These are phyloP conservation scores for Dendroctonus ponderosae DNA, from an alignment of 1,140 invertebrate species.

Conservation along the genomic window DNA sequence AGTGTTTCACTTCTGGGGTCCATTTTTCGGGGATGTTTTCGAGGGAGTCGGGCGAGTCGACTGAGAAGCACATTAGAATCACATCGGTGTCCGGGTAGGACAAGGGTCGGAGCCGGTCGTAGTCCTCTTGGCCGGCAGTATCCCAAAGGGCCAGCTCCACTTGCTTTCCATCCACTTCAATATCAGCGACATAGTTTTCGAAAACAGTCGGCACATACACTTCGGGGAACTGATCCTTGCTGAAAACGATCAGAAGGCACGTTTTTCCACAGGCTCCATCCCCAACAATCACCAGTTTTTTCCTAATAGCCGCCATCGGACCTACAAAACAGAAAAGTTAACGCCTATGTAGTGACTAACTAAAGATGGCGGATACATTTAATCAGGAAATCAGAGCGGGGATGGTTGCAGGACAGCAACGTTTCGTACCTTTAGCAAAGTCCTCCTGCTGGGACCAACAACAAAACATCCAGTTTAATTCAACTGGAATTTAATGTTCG, in stretches of 20 bases:
- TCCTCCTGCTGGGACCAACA: slow-evolving; percentile 48
- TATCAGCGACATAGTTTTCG: slow-evolving; percentile 98
- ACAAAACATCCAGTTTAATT: slow-evolving; percentile 48
- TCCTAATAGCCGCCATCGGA: slow-evolving; percentile 96
- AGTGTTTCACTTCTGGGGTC: slow-evolving; percentile 96
- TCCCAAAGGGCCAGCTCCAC: slow-evolving; percentile 95
- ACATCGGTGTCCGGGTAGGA: slow-evolving; percentile 98
- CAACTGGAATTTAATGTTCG: slow-evolving; percentile 7
- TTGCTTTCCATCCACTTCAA: slow-evolving; percentile 95
- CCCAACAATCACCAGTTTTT: slow-evolving; percentile 99
- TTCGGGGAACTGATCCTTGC: slow-evolving; percentile 98
- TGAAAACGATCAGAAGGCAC: slow-evolving; percentile 95
- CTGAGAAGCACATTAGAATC: slow-evolving; percentile 97
- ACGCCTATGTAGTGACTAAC: slow-evolving; percentile 48
- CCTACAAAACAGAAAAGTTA: slow-evolving; percentile 56
- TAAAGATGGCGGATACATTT: slow-evolving; percentile 45
- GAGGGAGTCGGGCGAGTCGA: slow-evolving; percentile 94
- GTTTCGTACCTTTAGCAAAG: slow-evolving; percentile 46
- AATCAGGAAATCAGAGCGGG: slow-evolving; percentile 39
- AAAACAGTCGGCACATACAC: slow-evolving; percentile 98
- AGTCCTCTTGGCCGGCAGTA: slow-evolving; percentile 98
- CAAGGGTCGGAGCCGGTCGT: slow-evolving; percentile 92
- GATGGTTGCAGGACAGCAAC: slow-evolving; percentile 32
- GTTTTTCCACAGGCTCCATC: slow-evolving; percentile 99
- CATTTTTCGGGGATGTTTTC: slow-evolving; percentile 98